Conservation (phyloP, 2,888 invertebrate species). For the Amphiduros pacificus region DNA sequence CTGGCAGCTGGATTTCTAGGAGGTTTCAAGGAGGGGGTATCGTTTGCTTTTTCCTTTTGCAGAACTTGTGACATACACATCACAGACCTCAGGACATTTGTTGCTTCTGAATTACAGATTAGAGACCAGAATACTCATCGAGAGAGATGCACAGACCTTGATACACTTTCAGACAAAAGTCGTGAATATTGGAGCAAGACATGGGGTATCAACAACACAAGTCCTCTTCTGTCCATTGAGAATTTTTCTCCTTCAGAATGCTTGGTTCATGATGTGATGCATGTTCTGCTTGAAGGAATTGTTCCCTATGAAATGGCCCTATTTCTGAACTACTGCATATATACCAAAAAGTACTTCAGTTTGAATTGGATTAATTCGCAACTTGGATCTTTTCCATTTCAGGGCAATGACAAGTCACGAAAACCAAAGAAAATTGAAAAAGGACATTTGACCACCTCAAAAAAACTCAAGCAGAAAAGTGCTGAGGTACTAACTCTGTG, state of each 20-base stretch:
- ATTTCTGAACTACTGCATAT: slow-evolving; percentile 1
- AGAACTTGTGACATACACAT: slow-evolving; percentile 9
- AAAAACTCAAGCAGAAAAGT: neutral
- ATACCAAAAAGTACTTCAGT: neutral
- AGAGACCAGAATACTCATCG: slow-evolving; percentile 11
- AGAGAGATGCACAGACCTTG: slow-evolving; percentile 9
- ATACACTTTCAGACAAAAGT: neutral
- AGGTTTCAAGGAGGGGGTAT: slow-evolving; percentile 22
- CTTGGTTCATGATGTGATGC: slow-evolving; percentile 21
- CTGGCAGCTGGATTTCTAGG: slow-evolving; percentile 21
- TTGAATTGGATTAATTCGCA: slow-evolving; percentile 3
- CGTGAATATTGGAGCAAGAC: slow-evolving; percentile 22
- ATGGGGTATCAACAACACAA: slow-evolving; percentile 22
- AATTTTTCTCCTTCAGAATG: slow-evolving; percentile 9
- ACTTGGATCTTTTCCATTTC: neutral
- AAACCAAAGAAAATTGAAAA: neutral
- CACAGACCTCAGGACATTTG: neutral
- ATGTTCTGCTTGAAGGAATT: slow-evolving; percentile 22
- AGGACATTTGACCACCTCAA: neutral
- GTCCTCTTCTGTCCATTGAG: slow-evolving; percentile 5
- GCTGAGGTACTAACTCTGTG: neutral
- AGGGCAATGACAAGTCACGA: neutral
- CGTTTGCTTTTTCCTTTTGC: slow-evolving; percentile 18
- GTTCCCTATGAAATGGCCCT: slow-evolving; percentile 13
- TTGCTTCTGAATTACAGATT: neutral